Percentiles rank a stretch among this genome's conserved stretches.
Conservation (phyloP, 2,797 vertebrate genomes). For the Sebastolobus alascanus region DNA sequence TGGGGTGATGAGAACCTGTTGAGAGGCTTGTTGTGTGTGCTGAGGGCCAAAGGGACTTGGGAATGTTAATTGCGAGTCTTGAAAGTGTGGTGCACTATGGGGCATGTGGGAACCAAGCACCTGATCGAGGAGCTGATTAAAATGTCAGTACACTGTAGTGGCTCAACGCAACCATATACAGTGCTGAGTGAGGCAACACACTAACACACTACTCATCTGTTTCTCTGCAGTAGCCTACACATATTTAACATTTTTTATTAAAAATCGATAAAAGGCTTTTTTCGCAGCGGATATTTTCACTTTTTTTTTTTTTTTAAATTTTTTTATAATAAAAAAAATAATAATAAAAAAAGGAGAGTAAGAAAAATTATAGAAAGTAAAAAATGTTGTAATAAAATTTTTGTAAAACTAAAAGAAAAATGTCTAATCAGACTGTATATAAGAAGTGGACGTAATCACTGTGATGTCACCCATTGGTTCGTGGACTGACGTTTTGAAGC, state of each 20-base stretch:
- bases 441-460: too few relatives aligned
- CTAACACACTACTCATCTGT: background rate
- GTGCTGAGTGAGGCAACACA: conserved; percentile 18
- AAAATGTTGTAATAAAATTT: background rate
- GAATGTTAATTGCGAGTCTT: conserved; percentile 62
- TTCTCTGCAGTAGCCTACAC: background rate
- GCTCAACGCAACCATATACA: conserved; percentile 15
- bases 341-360: background rate
- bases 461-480: too few relatives aligned
- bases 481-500: too few relatives aligned
- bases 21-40: conserved; percentile 45
- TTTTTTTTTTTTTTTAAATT: too few relatives aligned
- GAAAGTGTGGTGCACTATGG: conserved; percentile 60
- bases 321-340: background rate
- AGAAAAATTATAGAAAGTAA: background rate
- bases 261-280: background rate
- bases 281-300: background rate
- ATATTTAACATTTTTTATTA: background rate
- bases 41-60: conserved; percentile 35
- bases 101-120: conserved; percentile 46
- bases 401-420: background rate
- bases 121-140: conserved; percentile 69
- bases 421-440: background rate
- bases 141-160: conserved; percentile 57
- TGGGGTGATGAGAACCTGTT: conserved; percentile 54